Conservation (phyloP, 2,888 invertebrate species). For the Amblyjoppa proteus region DNA sequence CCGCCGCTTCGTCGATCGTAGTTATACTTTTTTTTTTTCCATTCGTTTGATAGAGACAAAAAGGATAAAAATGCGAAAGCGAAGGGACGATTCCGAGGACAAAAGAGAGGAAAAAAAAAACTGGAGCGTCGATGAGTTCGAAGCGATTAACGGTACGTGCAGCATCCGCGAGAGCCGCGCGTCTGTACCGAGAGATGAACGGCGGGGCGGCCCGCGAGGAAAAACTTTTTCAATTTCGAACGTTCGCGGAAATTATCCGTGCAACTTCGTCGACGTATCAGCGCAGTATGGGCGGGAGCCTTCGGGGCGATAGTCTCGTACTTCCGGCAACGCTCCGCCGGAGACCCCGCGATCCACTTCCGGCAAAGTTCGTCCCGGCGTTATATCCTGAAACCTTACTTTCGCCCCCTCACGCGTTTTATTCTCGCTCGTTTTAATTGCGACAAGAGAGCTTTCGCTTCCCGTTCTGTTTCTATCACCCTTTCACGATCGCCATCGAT, state of each 20-base stretch:
- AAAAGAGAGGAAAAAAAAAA: conserved; percentile 18
- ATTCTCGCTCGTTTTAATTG: conserved; percentile 57
- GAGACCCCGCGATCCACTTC: conserved; percentile 63
- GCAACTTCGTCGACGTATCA: conserved; percentile 67
- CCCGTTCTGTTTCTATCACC: neutral
- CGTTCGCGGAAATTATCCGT: conserved; percentile 78
- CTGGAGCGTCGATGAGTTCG: conserved; percentile 38
- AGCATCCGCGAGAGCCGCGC: conserved; percentile 44
- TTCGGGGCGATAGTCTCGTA: conserved; percentile 44
- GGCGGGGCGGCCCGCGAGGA: conserved; percentile 28
- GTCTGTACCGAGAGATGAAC: conserved; percentile 4
- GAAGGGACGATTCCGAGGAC: conserved; percentile 2
- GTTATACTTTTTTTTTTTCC: conserved; percentile 29
- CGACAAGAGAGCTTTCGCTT: conserved; percentile 20
- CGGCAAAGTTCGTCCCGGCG: conserved; percentile 53
- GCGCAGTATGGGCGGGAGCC: conserved; percentile 26
- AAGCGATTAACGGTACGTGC: conserved; percentile 57
- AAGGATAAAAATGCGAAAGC: conserved; percentile 22
- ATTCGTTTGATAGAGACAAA: neutral
- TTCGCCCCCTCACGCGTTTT: conserved; percentile 28
- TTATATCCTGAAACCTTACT: conserved; percentile 34
- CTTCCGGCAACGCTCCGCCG: conserved; percentile 47
- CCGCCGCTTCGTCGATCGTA: conserved; percentile 33
- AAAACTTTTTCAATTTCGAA: conserved; percentile 81
- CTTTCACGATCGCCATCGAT: neutral